Percentiles rank a stretch among this genome's conserved stretches.
These are phyloP conservation scores for Chaetoderma sp. DNA, from an alignment of 2,888 invertebrate species.

Conservation along the genomic window DNA sequence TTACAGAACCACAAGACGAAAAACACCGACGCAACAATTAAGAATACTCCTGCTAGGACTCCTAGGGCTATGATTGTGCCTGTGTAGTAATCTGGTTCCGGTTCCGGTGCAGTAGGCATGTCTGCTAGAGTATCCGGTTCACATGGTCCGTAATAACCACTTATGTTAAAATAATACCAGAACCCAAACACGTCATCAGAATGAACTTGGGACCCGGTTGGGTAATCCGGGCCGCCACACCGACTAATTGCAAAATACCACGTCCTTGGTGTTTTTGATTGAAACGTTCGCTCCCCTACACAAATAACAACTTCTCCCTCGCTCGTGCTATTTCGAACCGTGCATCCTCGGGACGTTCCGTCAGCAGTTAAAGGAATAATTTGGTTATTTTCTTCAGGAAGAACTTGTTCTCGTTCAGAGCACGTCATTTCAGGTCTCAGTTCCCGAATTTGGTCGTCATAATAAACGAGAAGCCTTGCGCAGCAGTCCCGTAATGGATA, in stretches of 20 bases:
- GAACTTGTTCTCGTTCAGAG: constrained; percentile 44
- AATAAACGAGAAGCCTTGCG: constrained; percentile 55
- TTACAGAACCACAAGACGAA: constrained; percentile 49
- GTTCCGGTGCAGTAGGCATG: constrained; percentile 22
- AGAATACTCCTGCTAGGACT: constrained; percentile 53
- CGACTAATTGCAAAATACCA: constrained; percentile 58
- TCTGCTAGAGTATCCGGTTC: constrained; percentile 53
- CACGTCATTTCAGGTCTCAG: constrained; percentile 52
- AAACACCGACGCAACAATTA: constrained; percentile 51
- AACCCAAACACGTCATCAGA: too few species aligned
- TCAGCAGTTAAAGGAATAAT: constrained; percentile 49
- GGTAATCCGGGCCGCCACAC: constrained; percentile 40
- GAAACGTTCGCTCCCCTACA: constrained; percentile 53
- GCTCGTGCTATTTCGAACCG: constrained; percentile 45
- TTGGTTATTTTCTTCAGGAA: constrained; percentile 53
- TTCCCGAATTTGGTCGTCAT: constrained; percentile 54
- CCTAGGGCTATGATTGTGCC: constrained; percentile 52
- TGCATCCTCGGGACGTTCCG: constrained; percentile 51
- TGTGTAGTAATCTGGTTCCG: constrained; percentile 39
- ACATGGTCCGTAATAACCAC: constrained; percentile 56
- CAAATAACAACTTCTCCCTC: constrained; percentile 53
- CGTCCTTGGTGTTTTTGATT: constrained; percentile 50
- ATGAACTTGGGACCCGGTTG: constrained; percentile 53
- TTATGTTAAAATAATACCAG: constrained; percentile 58
- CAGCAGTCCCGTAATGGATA: constrained; percentile 58